phyloP scores from a whole-genome alignment of 2,113 vertebrate genomes.

The Clupea harengus region DNA sequence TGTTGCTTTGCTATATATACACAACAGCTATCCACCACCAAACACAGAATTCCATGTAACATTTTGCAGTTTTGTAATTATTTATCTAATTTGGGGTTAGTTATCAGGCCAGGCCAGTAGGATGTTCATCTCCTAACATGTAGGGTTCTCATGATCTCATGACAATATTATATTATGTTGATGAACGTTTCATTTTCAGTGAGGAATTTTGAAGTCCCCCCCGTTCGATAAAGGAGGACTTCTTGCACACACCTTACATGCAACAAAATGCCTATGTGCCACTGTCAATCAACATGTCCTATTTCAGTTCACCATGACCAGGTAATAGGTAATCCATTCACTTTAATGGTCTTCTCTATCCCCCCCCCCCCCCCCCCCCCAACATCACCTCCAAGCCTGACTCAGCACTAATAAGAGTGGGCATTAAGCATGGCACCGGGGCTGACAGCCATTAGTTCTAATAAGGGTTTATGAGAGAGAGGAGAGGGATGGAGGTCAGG shows the following conservation, averaged over 20 bases:
- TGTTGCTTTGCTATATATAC: not conserved
- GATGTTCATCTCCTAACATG: not conserved
- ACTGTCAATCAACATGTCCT: not conserved
- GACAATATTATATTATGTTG: not conserved
- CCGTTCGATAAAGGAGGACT: not conserved
- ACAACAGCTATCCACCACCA: not conserved
- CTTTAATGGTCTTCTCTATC: not conserved
- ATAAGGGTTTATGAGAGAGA: constrained; percentile 35
- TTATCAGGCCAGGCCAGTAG: not conserved
- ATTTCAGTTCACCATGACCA: not conserved
- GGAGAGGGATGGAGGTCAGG: constrained; percentile 14
- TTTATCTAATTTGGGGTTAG: not conserved
- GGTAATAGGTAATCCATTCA: not conserved
- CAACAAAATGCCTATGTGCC: not conserved
- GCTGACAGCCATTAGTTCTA: constrained; percentile 32
- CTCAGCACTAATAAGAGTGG: constrained; percentile 19
- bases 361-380: not conserved
- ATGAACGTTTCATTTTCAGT: not conserved
- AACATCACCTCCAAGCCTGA: constrained; percentile 16
- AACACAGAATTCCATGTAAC: not conserved
- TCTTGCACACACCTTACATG: not conserved
- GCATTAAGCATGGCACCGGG: constrained; percentile 25
- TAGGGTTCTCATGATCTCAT: not conserved
- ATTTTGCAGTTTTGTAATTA: not conserved
- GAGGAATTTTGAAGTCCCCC: not conserved